Base-by-base conservation (phyloP, 1,140 invertebrate species). In the Dufourea novaeangliae region DNA sequence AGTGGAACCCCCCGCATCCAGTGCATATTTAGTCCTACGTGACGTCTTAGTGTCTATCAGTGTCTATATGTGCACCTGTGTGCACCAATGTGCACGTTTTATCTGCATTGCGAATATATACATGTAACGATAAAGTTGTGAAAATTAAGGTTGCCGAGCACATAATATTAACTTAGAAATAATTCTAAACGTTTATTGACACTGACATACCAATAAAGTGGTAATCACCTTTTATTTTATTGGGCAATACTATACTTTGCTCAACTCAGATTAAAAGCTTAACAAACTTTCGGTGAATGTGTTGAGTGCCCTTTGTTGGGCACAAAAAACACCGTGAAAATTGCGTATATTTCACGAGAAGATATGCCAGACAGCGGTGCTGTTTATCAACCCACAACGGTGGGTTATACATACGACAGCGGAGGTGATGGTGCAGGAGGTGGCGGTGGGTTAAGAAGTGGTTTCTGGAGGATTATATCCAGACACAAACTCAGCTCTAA, bases 351-450 rank as follows among this genome's bases (percentile, higher is more conserved):
- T 52, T 80, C 59, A 32, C 71, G 68, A 39, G 57, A 80, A 39
- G 71, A 80, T 37, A 92, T 92, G 91, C 89, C 91, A 44, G 90
- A 92, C 73, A 92, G 89, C 69, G 89, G 89, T 75, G 92, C 92
- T 34, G 92, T 92, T 80, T 92, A 92, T 80, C 92, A 92, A 68
- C 92, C 91, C 46, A 92, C 92, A 0, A 93, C 92, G 17, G 92
- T 92, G 59, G 92, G 92, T 46, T 93, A 92, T 66, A 83, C 88
- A 3, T 93, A 93, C 68, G 92, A 92, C 57, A 82, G 84, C 61
- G 90, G 88, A 20, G 87, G 90, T 20, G 90, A 91, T 64, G 88
- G 85, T 2, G 74, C 79, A 62, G 86, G 82, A 12, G 79, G 85
- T 14, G 87, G 87, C 25, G 79, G 87, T 34, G 84, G 88, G 4